Evolutionary conservation across 1,140 invertebrate genomes (phyloP), one percentile per base, ranked within the genome.

Genomic region (Sitobion miscanthi): DNA sequence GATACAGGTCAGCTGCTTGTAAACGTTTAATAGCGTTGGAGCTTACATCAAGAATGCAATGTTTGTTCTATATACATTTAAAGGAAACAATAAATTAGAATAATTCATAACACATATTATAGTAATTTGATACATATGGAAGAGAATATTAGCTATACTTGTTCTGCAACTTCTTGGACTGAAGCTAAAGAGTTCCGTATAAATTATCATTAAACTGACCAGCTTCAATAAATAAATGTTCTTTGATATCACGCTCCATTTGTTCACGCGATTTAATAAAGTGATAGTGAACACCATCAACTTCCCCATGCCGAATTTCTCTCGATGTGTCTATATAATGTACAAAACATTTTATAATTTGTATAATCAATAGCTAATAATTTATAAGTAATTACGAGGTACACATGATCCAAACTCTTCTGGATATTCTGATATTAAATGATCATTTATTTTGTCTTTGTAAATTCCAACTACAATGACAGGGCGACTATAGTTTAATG

Each of bases 121-220:
- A 90, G 2, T 38, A 91, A 42, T 83, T 38, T 77, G 25, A n/a
- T 57, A 90, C 11, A 30, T 47, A 92, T 47, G 47, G 62, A 47
- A 62, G 45, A 45, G 1, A 57, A 42, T 30, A 90, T 62, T 69
- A 3, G 30, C 20, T 35, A 62, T 94, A 94, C 93, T 91, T 94
- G 98, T 95, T 99, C 98, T 82, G 99, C 98, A 62, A 99, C 99
- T 96, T 99, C 98, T 95, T 97, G 96, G 21, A 99, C 99, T 93
- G 98, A 99, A 82, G 98, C 98, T 45, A 99, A 98, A 94, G 98
- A 99, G 99, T 99, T 52, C 99, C 99, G 95, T 99, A 99, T 94
- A 99, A 96, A 96, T 99, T 99, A 94, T 99, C 99, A 96, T 99
- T 99, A 96, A 99, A 99, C 96, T 99, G 99, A 90, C 99, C 99